Evolutionary conservation across 2,888 invertebrate species (phyloP), one percentile per base, ranked within the genome.

Genomic region (Eupithecia vulgata): DNA sequence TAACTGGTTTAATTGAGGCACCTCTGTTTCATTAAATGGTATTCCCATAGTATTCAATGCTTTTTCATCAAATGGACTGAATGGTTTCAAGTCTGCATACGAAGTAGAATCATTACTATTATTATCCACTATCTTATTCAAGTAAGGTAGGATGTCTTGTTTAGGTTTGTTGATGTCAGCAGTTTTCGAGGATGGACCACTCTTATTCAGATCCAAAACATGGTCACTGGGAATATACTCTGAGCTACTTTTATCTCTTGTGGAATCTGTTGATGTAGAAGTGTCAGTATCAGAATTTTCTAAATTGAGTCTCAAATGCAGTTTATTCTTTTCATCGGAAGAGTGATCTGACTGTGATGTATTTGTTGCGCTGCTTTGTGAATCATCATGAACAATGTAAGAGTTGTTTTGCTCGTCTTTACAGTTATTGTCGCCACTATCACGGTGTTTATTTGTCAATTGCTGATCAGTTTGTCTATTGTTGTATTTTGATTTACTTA

Each of bases 231-330:
- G 90, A 75, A 93, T 88, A 81, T 94, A 94, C 82, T 94, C 94
- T 30, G 94, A 94, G 78, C 90, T 88, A 71, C 90, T 89, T 82
- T 91, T 93, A 21, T 92, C 93, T 78, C 89, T 87, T 4, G 87
- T 84, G 5, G 92, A 94, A 75, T 93, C 94, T 81, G 90, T 92
- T 6, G 94, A 94, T 15, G 93, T 91, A 5, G 94, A 93, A n/a
- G 94, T 93, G 71, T 94, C 94, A 12, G 94, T 94, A 71, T 94
- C 94, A 0, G 94, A 94, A 75, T 93, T 91, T 74, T 94, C 93
- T 72, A 94, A 81, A 61, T 90, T 91, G 65, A 94, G 81, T 73
- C 91, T 83, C 70, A 94, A 81, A 74, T 93, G 91, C 30, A 93
- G 79, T 84, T 92, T 93, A 78, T 92, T 93, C 83, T 91, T 94